Evolutionary conservation across 2,797 vertebrate genomes (phyloP).

Genomic region (Rhynchotus rufescens): DNA sequence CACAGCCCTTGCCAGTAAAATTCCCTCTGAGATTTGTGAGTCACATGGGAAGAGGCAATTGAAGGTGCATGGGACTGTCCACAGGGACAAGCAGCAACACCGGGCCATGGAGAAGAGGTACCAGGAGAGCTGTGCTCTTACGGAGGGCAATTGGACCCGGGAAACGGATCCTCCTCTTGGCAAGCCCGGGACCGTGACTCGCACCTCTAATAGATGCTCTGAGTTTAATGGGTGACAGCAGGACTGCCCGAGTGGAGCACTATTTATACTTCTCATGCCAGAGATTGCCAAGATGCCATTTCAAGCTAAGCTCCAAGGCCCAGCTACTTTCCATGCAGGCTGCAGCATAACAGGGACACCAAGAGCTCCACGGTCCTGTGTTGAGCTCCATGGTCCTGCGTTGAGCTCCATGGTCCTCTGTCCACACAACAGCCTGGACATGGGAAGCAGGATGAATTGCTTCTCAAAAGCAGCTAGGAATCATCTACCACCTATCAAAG

Average conservation of each 20-base stretch:
- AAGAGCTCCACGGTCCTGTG: background rate
- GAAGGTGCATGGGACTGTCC: background rate
- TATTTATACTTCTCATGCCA: rapidly evolving
- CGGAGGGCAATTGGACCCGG: background rate
- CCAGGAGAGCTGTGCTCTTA: background rate
- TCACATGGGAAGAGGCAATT: background rate
- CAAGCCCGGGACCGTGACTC: background rate
- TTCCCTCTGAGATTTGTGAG: no score
- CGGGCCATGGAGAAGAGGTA: background rate
- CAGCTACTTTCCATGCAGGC: rapidly evolving
- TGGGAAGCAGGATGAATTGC: background rate
- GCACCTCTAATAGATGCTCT: background rate
- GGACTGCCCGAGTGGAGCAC: background rate
- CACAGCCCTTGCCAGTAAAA: background rate
- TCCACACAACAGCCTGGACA: background rate
- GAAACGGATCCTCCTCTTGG: background rate
- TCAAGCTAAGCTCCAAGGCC: background rate
- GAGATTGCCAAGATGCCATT: background rate
- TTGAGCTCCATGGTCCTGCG: no score
- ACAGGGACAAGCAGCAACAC: background rate
- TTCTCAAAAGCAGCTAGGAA: conserved; percentile 12
- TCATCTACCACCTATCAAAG: background rate
- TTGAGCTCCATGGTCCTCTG: no score
- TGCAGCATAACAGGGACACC: background rate
- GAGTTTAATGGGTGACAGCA: background rate